phyloP scores from a whole-genome alignment of 2,797 vertebrate species.

The Labroides dimidiatus region DNA sequence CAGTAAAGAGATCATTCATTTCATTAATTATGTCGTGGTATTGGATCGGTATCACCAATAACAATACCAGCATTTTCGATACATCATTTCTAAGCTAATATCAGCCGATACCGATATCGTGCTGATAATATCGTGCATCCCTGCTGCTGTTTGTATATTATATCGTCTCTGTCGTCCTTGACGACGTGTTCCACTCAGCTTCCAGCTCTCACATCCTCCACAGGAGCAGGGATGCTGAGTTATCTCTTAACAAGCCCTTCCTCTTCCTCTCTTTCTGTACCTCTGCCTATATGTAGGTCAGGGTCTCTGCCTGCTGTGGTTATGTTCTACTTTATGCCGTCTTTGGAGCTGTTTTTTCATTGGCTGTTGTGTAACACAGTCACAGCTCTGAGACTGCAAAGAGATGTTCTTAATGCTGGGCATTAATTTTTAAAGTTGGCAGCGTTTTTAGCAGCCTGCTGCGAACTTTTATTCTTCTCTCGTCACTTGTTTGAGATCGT shows the following conservation, averaged over 20 bases:
- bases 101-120: no score
- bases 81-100: no score
- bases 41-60: no score
- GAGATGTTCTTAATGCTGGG: background rate
- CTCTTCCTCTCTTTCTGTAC: no score
- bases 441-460: background rate
- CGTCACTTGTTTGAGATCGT: background rate
- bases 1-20: no score
- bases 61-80: no score
- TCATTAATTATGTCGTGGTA: no score
- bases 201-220: no score
- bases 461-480: background rate
- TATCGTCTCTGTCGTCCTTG: no score
- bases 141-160: no score
- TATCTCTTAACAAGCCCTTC: constrained; percentile 45
- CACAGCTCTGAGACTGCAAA: background rate
- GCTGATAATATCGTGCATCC: no score
- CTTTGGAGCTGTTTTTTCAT: constrained; percentile 4
- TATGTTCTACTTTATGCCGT: constrained; percentile 47
- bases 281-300: constrained; percentile 66
- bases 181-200: no score
- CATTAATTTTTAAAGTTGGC: background rate
- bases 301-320: constrained; percentile 31
- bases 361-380: constrained; percentile 15
- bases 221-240: constrained; percentile 24